These are phyloP conservation scores for Agonopterix alstromeriana DNA, from an alignment of 2,888 invertebrate species.

Conservation along the genomic window DNA sequence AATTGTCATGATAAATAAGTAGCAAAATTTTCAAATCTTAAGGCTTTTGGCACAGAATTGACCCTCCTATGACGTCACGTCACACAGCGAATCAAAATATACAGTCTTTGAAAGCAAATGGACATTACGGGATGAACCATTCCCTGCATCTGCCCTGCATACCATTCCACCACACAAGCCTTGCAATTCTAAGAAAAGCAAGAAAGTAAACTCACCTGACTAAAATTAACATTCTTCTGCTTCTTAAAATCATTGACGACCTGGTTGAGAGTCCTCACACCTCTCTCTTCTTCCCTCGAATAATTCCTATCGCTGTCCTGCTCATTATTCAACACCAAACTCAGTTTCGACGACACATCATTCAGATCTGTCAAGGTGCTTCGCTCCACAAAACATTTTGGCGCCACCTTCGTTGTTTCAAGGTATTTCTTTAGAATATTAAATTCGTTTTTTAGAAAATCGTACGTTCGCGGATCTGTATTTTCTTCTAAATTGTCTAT, in stretches of 20 bases:
- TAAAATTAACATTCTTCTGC: slow-evolving; percentile 57
- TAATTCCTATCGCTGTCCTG: slow-evolving; percentile 19
- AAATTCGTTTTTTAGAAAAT: slow-evolving; percentile 43
- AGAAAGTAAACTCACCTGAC: slow-evolving; percentile 34
- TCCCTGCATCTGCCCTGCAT: too few relatives aligned
- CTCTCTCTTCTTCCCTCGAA: slow-evolving; percentile 19
- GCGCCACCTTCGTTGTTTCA: slow-evolving; percentile 23
- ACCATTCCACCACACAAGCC: too few relatives aligned
- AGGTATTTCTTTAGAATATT: slow-evolving; percentile 37
- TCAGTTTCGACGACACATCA: slow-evolving; percentile 18
- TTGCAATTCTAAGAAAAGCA: too few relatives aligned
- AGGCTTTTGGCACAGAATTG: too few relatives aligned
- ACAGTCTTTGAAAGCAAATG: too few relatives aligned
- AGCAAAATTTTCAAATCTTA: too few relatives aligned
- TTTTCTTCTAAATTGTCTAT: slow-evolving; percentile 15
- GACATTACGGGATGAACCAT: too few relatives aligned
- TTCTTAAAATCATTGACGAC: slow-evolving; percentile 60
- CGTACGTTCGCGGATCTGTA: slow-evolving; percentile 24
- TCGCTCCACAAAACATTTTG: slow-evolving; percentile 39
- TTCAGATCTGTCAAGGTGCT: slow-evolving; percentile 35
- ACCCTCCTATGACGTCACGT: too few relatives aligned
- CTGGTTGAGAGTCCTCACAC: slow-evolving; percentile 30
- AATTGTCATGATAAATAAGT: too few relatives aligned
- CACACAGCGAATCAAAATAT: too few relatives aligned
- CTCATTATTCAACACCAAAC: slow-evolving; percentile 38